phyloP scores from a whole-genome alignment of 1,140 invertebrate genomes.

The Drosophila ercepeae region DNA sequence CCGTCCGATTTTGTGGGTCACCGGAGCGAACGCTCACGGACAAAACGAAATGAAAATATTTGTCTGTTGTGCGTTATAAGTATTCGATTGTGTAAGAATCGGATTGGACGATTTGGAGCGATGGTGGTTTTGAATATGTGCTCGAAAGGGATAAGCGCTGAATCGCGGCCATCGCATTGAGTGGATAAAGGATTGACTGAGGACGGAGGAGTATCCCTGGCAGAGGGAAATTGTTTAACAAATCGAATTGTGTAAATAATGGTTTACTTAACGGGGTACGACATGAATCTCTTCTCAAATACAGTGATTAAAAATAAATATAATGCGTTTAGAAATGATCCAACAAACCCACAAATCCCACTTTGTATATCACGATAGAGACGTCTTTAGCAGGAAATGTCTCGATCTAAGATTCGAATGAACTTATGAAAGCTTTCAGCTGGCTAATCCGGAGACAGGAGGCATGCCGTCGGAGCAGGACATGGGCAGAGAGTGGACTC shows the following conservation, averaged over 20 bases:
- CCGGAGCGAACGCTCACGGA: slow-evolving; percentile 30
- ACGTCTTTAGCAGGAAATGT: slow-evolving; percentile 1
- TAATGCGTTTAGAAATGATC: no score
- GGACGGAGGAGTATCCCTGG: slow-evolving; percentile 2
- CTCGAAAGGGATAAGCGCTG: slow-evolving; percentile 12
- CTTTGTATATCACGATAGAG: no score
- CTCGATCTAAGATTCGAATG: slow-evolving; percentile 66
- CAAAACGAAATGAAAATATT: slow-evolving; percentile 47
- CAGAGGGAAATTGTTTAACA: no score
- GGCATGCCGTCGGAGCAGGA: background rate
- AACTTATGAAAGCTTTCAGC: slow-evolving; percentile 64
- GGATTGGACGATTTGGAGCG: slow-evolving; percentile 34
- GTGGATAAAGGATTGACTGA: background rate
- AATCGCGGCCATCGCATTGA: background rate
- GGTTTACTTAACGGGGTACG: no score
- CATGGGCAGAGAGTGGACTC: slow-evolving; percentile 28
- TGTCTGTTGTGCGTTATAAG: slow-evolving; percentile 42
- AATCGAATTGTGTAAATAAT: no score
- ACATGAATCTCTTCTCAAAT: no score
- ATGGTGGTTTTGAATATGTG: slow-evolving; percentile 13
- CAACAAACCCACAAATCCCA: no score
- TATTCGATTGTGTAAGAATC: slow-evolving; percentile 37
- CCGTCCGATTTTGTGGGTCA: slow-evolving; percentile 30
- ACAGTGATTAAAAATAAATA: no score
- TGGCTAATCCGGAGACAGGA: slow-evolving; percentile 22